Evolutionary conservation across 2,113 vertebrate genomes (phyloP).

Genomic region (Aplodontia rufa): DNA sequence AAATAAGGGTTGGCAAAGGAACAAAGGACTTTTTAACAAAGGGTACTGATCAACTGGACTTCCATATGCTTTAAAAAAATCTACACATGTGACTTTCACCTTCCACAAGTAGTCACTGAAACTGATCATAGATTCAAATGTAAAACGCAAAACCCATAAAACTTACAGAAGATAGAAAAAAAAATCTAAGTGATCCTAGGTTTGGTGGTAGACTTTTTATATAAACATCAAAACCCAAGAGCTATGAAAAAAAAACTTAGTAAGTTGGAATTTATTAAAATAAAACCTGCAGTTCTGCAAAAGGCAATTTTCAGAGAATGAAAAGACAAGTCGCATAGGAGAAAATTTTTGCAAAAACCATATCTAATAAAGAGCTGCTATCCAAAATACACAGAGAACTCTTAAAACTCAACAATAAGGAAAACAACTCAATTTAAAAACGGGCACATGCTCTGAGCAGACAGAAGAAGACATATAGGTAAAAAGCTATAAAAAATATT

Average conservation of each 20-base stretch:
- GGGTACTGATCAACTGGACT: neutral
- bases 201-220: neutral
- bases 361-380: neutral
- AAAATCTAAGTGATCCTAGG: neutral
- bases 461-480: neutral
- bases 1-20: neutral
- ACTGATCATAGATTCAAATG: neutral
- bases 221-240: neutral
- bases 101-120: slow-evolving; percentile 30
- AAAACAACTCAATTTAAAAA: neutral
- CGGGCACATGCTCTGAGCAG: neutral
- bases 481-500: neutral
- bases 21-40: slow-evolving; percentile 38
- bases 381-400: slow-evolving; percentile 2
- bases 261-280: slow-evolving; percentile 7
- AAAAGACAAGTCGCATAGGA: slow-evolving; percentile 20
- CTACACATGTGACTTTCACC: neutral
- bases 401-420: neutral
- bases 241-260: neutral
- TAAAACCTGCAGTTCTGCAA: neutral
- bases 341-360: neutral
- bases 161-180: neutral
- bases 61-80: neutral
- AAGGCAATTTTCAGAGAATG: neutral
- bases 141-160: neutral